Conservation (phyloP, 2,888 invertebrate species). For the Hetaerina titia region DNA sequence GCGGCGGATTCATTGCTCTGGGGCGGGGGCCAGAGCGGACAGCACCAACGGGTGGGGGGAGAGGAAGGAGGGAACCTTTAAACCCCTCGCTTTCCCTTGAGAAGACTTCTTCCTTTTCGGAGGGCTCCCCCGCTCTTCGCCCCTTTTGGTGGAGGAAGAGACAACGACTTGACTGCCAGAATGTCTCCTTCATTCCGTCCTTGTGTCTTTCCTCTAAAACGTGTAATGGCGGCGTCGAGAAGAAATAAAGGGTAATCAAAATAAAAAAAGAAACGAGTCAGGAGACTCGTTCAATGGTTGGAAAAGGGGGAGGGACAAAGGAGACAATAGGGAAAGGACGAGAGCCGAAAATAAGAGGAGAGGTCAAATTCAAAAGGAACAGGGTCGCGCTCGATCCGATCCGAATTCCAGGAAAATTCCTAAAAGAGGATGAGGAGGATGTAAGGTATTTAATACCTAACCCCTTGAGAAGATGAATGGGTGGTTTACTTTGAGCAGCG, state of each 20-base stretch:
- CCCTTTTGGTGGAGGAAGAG: too few species aligned
- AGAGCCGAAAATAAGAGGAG: not conserved
- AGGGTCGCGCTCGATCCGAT: not conserved
- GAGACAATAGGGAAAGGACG: not conserved
- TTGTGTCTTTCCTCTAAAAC: not conserved
- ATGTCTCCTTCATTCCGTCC: not conserved
- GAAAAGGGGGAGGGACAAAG: not conserved
- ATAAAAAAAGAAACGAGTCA: not conserved
- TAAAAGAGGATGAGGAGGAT: not conserved
- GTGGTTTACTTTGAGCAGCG: not conserved
- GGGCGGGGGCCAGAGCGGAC: not conserved
- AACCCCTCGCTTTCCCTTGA: not conserved
- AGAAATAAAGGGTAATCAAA: not conserved
- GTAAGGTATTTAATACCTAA: constrained; percentile 7
- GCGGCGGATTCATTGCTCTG: not conserved
- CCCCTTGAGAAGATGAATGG: not conserved
- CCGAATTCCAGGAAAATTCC: not conserved
- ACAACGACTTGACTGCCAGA: not conserved
- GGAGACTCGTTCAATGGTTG: not conserved
- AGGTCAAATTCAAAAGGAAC: not conserved
- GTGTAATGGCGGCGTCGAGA: not conserved
- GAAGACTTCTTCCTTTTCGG: not conserved
- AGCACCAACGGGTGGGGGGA: too few species aligned
- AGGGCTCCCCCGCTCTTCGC: not conserved
- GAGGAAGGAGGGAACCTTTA: not conserved